Base-by-base conservation (phyloP, 2,113 vertebrate species). In the Ochotona princeps region DNA sequence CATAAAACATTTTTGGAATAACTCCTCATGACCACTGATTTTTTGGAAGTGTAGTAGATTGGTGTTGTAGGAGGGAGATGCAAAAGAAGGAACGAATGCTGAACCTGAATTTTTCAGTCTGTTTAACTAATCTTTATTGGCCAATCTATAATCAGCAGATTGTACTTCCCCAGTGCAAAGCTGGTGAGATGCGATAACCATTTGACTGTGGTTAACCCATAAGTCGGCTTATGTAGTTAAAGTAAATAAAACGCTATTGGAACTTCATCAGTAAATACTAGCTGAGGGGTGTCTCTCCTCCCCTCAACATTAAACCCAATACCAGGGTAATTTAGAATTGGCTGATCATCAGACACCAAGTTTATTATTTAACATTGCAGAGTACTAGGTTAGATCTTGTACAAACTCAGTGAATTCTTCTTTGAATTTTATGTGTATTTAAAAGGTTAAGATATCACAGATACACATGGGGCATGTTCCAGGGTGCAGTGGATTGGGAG, bases 351-450 rank as follows among this genome's bases (percentile, higher is more conserved):
- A 73, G 0, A 92, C 57, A 89, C 30, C 38, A 95, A 87, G 67
- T 2, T 57, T 85, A 75, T 47, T 79, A 38, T 83, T 96, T 89
- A 94, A 93, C 73, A 69, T 38, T 69, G 18, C 28, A 72, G 76
- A 80, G n/a, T 60, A 78, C 25, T 49, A 85, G 76, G 70, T 83
- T 74, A 74, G 61, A n/a, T 79, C 51, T 1, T 74, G 82, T 69
- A 81, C 74, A 35, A 21, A 38, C 26, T 12, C 26, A 85, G 15
- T 57, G 70, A 83, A 38, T 90, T 73, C 9, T 88, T 94, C n/a
- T n/a, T n/a, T n/a, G n/a, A n/a, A n/a, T n/a, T n/a, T n/a, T n/a
- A n/a, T n/a, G n/a, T n/a, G n/a, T n/a, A n/a, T n/a, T n/a, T n/a
- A n/a, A n/a, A n/a, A n/a, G n/a, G n/a, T n/a, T n/a, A n/a, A n/a